Conservation (phyloP, 2,113 vertebrate species). For the Rhadina sibilatrix region DNA sequence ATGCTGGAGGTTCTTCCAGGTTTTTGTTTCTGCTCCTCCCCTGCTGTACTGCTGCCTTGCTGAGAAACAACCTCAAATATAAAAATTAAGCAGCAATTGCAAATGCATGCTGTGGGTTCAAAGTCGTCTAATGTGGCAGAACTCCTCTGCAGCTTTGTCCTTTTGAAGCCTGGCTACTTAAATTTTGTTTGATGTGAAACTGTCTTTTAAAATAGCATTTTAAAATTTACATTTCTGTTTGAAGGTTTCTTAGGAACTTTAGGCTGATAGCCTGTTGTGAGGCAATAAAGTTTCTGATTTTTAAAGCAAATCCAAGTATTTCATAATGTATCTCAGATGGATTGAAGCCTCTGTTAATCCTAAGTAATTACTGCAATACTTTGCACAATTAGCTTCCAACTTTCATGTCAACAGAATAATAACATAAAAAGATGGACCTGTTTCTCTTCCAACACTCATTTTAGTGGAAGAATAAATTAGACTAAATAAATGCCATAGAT, state of each 20-base stretch:
- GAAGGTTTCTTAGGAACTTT: neutral
- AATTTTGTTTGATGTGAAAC: neutral
- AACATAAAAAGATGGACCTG: neutral
- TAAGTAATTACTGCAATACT: slow-evolving; percentile 1
- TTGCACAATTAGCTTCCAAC: slow-evolving; percentile 22
- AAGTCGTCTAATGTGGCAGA: neutral
- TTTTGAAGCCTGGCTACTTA: neutral
- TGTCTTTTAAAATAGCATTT: neutral
- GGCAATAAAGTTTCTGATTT: neutral
- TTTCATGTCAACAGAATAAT: slow-evolving; percentile 20
- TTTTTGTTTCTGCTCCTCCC: neutral
- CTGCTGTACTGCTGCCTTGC: neutral
- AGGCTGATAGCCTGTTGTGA: neutral
- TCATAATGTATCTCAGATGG: neutral
- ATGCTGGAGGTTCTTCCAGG: neutral
- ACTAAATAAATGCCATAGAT: neutral
- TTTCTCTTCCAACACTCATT: neutral
- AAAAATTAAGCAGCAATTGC: neutral
- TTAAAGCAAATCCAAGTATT: neutral
- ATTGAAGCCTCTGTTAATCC: neutral
- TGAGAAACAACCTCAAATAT: neutral
- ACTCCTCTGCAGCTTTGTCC: neutral
- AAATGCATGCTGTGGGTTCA: neutral
- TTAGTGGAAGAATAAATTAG: slow-evolving; percentile 11
- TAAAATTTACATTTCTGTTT: neutral